These are phyloP conservation scores for Phymastichus coffea DNA, from an alignment of 1,140 invertebrate genomes.

Conservation along the genomic window DNA sequence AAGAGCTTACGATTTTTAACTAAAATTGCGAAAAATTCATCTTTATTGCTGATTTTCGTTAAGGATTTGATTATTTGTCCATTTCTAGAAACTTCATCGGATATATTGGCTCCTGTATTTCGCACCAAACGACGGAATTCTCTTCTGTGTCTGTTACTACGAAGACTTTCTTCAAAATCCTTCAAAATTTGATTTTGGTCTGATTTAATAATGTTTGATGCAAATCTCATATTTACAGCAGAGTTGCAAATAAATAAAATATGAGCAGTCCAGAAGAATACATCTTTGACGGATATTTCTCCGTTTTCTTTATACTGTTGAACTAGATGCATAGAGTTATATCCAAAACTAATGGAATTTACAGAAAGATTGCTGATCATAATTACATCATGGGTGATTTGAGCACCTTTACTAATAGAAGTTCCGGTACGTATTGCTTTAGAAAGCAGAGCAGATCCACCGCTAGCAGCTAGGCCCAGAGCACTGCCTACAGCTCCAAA, in stretches of 20 bases:
- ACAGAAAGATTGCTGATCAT: slow-evolving; percentile 31
- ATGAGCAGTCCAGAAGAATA: slow-evolving; percentile 25
- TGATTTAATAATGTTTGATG: slow-evolving; percentile 31
- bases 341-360: slow-evolving; percentile 26
- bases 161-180: slow-evolving; percentile 32
- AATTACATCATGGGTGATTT: slow-evolving; percentile 30
- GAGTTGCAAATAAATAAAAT: slow-evolving; percentile 34
- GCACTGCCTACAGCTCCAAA: slow-evolving; percentile 28
- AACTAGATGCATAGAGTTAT: slow-evolving; percentile 25
- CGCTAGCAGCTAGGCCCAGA: slow-evolving; percentile 23
- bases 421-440: slow-evolving; percentile 24
- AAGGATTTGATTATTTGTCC: slow-evolving; percentile 37
- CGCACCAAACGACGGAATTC: slow-evolving; percentile 30
- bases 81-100: slow-evolving; percentile 23
- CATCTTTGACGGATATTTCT: slow-evolving; percentile 6
- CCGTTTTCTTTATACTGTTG: slow-evolving; percentile 15
- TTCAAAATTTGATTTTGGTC: slow-evolving; percentile 32
- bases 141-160: slow-evolving; percentile 34
- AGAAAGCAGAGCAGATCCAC: slow-evolving; percentile 28
- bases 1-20: slow-evolving; percentile 7
- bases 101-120: slow-evolving; percentile 25
- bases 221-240: slow-evolving; percentile 31
- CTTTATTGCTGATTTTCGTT: slow-evolving; percentile 29
- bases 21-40: slow-evolving; percentile 29
- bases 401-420: slow-evolving; percentile 17